Percentiles rank a stretch among this genome's conserved stretches.
phyloP scores from a whole-genome alignment of 2,797 vertebrate species.

The Argentina silus region DNA sequence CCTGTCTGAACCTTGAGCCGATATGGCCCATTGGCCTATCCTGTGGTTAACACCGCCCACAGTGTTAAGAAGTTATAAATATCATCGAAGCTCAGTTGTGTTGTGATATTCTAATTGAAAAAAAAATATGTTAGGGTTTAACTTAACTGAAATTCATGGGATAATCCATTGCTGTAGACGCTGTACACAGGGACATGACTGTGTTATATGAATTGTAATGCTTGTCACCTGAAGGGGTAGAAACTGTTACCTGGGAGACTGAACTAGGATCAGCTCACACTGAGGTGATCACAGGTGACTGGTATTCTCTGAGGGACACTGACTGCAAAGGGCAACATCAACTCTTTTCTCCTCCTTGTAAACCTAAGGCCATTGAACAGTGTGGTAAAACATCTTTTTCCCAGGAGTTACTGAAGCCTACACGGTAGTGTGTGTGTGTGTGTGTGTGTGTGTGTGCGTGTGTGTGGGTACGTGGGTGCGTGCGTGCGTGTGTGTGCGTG shows the following conservation, averaged over 20 bases:
- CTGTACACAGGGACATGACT: neutral
- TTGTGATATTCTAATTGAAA: no score
- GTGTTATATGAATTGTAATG: neutral
- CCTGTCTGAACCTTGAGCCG: neutral
- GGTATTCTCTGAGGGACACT: neutral
- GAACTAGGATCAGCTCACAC: neutral
- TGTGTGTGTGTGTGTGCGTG: no score
- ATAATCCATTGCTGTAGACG: no score
- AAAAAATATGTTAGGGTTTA: no score
- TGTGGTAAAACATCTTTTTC: neutral
- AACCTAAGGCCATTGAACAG: neutral
- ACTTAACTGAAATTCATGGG: no score
- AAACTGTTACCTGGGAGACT: neutral
- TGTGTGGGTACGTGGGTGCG: no score
- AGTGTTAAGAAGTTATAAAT: no score
- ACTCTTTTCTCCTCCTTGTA: neutral
- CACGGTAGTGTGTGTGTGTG: no score
- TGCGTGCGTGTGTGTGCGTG: neutral
- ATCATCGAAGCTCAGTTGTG: no score
- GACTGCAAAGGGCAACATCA: slow-evolving; percentile 9
- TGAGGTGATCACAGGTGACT: slow-evolving; percentile 1
- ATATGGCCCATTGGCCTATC: no score
- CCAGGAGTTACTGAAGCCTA: no score
- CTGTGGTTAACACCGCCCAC: no score
- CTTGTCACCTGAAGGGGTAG: neutral